Conservation (phyloP, 2,888 invertebrate species). For the Pantelozetes paolii region DNA sequence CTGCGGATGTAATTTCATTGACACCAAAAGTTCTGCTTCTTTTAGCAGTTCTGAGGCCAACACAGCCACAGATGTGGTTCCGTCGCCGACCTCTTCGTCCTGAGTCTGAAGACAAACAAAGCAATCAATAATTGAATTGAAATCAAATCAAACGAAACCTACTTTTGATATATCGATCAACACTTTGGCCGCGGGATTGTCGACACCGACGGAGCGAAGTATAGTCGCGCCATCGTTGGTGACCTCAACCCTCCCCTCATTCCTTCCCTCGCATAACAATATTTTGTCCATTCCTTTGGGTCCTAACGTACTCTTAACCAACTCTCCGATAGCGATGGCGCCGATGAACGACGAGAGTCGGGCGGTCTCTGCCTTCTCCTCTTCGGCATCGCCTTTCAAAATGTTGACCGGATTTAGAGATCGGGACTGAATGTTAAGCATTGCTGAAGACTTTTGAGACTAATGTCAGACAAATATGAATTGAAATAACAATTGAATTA, state of each 20-base stretch:
- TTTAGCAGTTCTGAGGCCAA: conserved; percentile 86
- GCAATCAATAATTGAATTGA: background rate
- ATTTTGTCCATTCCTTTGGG: conserved; percentile 91
- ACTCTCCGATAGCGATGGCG: conserved; percentile 96
- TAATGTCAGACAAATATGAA: no score
- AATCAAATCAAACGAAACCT: conserved; percentile 16
- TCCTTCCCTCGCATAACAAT: conserved; percentile 52
- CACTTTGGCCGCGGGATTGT: conserved; percentile 98
- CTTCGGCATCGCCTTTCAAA: conserved; percentile 91
- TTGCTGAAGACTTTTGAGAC: background rate
- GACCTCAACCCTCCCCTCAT: conserved; percentile 68
- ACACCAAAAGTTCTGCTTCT: conserved; percentile 89
- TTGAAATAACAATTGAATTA: background rate
- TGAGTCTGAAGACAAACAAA: conserved; percentile 56
- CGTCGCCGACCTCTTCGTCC: conserved; percentile 99
- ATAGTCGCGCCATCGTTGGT: conserved; percentile 99
- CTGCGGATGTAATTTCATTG: conserved; percentile 94
- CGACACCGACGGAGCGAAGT: conserved; percentile 88
- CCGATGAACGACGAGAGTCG: conserved; percentile 96
- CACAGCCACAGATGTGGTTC: conserved; percentile 98
- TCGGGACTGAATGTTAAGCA: conserved; percentile 41
- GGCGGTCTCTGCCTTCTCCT: conserved; percentile 95
- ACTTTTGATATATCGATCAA: conserved; percentile 61
- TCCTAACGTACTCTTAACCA: conserved; percentile 95
- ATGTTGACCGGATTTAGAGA: conserved; percentile 83